phyloP scores from a whole-genome alignment of 2,797 vertebrate species.

The Pachyuromys duprasi region DNA sequence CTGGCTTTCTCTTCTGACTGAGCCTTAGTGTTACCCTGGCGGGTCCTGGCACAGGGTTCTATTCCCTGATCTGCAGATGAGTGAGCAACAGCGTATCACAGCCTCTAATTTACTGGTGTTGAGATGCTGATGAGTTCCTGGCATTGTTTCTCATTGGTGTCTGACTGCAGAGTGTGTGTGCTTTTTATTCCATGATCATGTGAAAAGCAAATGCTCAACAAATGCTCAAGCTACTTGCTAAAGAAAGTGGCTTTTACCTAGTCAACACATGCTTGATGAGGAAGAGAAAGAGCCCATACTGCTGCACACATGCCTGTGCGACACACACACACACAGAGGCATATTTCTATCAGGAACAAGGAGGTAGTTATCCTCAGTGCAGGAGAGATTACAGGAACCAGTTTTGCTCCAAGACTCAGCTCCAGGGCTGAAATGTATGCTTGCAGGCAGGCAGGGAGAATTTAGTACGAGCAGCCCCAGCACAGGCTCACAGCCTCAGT shows the following conservation, averaged over 20 bases:
- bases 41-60: conserved; percentile 21
- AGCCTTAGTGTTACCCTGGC: not conserved
- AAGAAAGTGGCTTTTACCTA: not conserved
- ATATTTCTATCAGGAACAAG: conserved; percentile 41
- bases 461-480: not conserved
- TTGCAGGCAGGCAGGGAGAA: conserved; percentile 35
- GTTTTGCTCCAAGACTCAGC: conserved; percentile 30
- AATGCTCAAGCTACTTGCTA: not conserved
- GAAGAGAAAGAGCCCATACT: not conserved
- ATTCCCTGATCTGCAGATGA: conserved; percentile 58
- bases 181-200: conserved; percentile 67
- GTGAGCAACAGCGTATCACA: conserved; percentile 13
- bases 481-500: not conserved
- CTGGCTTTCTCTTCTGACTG: not conserved
- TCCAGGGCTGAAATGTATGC: not conserved
- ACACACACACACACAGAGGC: not conserved
- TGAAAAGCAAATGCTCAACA: conserved; percentile 66
- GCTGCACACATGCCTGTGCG: not conserved
- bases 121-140: conserved; percentile 76
- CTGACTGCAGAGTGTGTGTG: conserved; percentile 74
- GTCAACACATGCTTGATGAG: conserved; percentile 18
- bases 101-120: conserved; percentile 71
- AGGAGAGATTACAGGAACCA: conserved; percentile 18
- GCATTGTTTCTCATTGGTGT: conserved; percentile 84
- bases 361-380: not conserved